A percentile compares a stretch with the other conserved stretches of the same genome.
Conservation (phyloP, 2,113 vertebrate genomes). For the pig (Sus scrofa) region DNA sequence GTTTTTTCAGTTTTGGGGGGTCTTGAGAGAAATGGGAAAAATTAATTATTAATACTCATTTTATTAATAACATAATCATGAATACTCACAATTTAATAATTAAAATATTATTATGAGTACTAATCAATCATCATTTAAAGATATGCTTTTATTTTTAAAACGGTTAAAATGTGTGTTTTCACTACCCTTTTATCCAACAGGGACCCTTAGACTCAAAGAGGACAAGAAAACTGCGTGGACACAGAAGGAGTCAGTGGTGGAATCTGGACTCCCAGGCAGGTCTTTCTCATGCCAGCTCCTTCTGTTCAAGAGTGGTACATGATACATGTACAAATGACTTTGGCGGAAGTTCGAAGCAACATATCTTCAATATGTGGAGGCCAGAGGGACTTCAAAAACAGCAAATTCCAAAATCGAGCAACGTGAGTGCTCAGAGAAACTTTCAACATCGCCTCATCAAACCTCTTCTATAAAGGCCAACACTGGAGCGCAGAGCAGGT, state of each 20-base stretch:
- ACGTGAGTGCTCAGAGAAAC: not conserved
- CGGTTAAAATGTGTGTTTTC: not conserved
- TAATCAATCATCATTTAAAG: too few relatives aligned
- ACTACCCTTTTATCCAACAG: not conserved
- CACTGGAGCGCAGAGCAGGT: not conserved
- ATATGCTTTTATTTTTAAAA: slow-evolving; percentile 9
- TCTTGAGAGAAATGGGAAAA: slow-evolving; percentile 20
- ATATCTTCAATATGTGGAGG: not conserved
- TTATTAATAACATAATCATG: too few relatives aligned
- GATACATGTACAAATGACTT: not conserved
- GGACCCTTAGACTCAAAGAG: not conserved
- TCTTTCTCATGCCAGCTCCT: not conserved
- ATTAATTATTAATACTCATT: not conserved
- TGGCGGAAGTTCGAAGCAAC: not conserved
- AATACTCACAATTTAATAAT: too few relatives aligned
- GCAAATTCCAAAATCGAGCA: not conserved
- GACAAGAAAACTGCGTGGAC: not conserved
- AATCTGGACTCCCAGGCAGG: too few relatives aligned
- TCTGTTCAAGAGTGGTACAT: not conserved
- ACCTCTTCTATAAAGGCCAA: not conserved
- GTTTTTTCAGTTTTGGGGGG: not conserved
- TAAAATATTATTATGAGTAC: too few relatives aligned
- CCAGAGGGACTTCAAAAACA: not conserved
- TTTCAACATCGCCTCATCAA: not conserved
- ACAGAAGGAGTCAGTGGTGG: not conserved